Conservation (phyloP, 23 tunicate species). For the Diplosoma virens region DNA sequence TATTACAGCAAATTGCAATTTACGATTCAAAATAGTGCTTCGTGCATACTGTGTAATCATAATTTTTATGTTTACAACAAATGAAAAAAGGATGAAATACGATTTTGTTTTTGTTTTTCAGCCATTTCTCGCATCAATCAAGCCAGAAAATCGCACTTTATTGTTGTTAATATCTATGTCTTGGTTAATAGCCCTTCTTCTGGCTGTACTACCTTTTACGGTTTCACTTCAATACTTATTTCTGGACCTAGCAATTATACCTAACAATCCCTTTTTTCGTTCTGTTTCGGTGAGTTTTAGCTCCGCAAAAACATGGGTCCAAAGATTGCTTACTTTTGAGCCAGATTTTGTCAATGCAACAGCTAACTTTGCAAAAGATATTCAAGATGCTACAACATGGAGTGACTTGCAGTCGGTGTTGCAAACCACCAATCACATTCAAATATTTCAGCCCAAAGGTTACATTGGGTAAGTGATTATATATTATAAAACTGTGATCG, state of each 20-base stretch:
- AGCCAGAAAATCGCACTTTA: neutral
- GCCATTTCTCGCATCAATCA: conserved; percentile 24
- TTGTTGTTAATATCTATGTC: neutral
- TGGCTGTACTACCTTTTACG: conserved; percentile 13
- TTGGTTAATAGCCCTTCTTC: conserved; percentile 13
- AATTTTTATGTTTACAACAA: too few species aligned
- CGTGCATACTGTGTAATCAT: too few species aligned
- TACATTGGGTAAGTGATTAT: too few species aligned
- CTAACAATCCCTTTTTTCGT: conserved; percentile 21
- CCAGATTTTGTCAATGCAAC: neutral
- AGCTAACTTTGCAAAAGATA: neutral
- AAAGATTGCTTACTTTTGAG: neutral
- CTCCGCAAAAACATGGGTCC: neutral
- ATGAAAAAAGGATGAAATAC: too few species aligned
- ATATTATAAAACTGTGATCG: too few species aligned
- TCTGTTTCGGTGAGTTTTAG: neutral
- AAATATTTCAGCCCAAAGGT: too few species aligned
- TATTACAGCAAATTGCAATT: too few species aligned
- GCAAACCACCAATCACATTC: too few species aligned
- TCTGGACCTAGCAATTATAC: neutral
- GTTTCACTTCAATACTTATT: neutral
- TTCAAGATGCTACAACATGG: neutral
- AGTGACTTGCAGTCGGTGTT: neutral
- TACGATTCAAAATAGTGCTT: too few species aligned
- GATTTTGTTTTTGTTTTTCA: neutral